These are phyloP conservation scores for Nothocercus julius DNA, from an alignment of 2,113 vertebrate genomes.

Conservation along the genomic window DNA sequence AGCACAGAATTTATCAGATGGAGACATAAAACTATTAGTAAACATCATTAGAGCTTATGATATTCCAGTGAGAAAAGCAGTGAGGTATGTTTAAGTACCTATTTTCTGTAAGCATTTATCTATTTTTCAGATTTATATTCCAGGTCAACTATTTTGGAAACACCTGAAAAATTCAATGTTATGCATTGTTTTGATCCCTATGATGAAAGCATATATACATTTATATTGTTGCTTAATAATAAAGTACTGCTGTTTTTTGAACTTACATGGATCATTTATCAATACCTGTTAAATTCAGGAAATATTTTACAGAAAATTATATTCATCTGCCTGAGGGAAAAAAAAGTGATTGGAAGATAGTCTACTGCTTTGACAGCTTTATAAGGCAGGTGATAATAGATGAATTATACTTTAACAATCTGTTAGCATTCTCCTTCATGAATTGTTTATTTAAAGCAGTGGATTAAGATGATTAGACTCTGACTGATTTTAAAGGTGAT, in stretches of 20 bases:
- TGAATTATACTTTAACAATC: background rate
- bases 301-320: background rate
- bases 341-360: background rate
- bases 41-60: constrained; percentile 92
- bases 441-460: background rate
- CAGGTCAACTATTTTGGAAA: background rate
- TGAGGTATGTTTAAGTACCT: constrained; percentile 75
- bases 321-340: background rate
- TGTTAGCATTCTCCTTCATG: background rate
- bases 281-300: background rate
- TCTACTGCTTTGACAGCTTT: background rate
- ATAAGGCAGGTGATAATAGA: background rate
- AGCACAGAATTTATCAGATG: constrained; percentile 92
- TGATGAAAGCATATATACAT: background rate
- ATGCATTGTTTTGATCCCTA: background rate
- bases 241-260: background rate
- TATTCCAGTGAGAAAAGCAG: constrained; percentile 86
- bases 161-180: background rate
- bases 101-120: background rate
- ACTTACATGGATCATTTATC: background rate
- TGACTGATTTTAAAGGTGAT: constrained; percentile 6
- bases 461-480: background rate
- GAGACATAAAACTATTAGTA: constrained; percentile 91
- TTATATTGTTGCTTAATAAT: background rate
- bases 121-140: background rate